A percentile compares a stretch with the other conserved stretches of the same genome.
Evolutionary conservation across 2,113 vertebrate genomes (phyloP).

Genomic region (Morone chrysops): DNA sequence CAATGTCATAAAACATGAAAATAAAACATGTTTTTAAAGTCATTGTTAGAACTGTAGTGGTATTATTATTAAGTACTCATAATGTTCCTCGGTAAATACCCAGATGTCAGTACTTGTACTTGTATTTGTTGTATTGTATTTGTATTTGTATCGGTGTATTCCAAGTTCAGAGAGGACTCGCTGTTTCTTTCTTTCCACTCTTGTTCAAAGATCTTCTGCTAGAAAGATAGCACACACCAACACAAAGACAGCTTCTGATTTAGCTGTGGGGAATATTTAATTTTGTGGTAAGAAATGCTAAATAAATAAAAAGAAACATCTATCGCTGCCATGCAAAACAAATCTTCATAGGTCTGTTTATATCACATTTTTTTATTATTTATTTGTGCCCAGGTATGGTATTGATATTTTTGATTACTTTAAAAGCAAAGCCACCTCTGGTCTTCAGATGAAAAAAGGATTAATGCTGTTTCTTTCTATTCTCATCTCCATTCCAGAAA

Average conservation of each 20-base stretch:
- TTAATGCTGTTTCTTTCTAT: conserved; percentile 50
- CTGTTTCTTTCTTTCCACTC: not conserved
- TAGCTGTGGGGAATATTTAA: not conserved
- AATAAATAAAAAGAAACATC: not conserved
- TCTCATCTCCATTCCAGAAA: conserved; percentile 87
- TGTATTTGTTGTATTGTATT: too few relatives aligned
- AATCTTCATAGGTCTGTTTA: not conserved
- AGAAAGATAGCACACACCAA: too few relatives aligned
- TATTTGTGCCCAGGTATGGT: conserved; percentile 40
- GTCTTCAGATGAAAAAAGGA: conserved; percentile 37
- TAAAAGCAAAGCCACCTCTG: conserved; percentile 15
- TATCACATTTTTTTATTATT: not conserved
- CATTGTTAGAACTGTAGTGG: too few relatives aligned
- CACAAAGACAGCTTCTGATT: not conserved
- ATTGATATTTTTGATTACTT: conserved; percentile 33
- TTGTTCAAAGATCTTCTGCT: not conserved
- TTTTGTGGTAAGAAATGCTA: not conserved
- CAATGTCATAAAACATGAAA: too few relatives aligned
- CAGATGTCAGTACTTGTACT: too few relatives aligned
- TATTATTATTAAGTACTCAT: too few relatives aligned
- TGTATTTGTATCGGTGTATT: too few relatives aligned
- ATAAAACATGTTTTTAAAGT: too few relatives aligned
- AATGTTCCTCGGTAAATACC: too few relatives aligned
- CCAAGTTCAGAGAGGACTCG: not conserved
- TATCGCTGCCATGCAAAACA: not conserved